Conservation (phyloP, 2,888 invertebrate species). For the Vesta saturnalis region DNA sequence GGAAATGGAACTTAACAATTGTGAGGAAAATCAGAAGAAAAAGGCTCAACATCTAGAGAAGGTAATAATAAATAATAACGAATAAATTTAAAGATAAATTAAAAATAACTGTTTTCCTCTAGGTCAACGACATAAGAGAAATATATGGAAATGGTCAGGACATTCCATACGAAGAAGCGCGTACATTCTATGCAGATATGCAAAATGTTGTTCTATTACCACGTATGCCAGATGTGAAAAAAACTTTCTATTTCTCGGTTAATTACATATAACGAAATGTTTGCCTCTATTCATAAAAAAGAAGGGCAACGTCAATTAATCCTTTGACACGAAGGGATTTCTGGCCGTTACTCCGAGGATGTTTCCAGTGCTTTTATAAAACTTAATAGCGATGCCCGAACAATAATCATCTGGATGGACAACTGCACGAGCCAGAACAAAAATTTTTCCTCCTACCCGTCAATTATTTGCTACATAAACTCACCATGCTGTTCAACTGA, state of each 20-base stretch:
- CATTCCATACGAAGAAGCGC: background rate
- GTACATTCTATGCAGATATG: background rate
- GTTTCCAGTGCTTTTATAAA: background rate
- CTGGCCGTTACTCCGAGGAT: background rate
- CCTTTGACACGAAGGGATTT: background rate
- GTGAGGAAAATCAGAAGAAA: background rate
- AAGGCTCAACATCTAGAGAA: background rate
- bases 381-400: background rate
- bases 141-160: background rate
- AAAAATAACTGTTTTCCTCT: too few relatives aligned
- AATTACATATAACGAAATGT: too few relatives aligned
- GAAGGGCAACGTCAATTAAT: background rate
- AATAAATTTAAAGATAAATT: background rate
- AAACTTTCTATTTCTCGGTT: too few relatives aligned
- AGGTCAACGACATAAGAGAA: background rate
- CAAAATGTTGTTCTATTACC: background rate
- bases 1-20: too few relatives aligned
- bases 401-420: background rate
- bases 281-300: too few relatives aligned
- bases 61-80: background rate
- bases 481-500: too few relatives aligned
- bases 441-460: background rate
- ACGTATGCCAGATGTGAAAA: background rate
- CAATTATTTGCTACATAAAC: background rate
- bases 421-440: background rate